Evolutionary conservation across 37 sponge, comb jelly and placozoan species (phyloP), one percentile per base, ranked within the genome.

Genomic region (Tethya wilhelma): DNA sequence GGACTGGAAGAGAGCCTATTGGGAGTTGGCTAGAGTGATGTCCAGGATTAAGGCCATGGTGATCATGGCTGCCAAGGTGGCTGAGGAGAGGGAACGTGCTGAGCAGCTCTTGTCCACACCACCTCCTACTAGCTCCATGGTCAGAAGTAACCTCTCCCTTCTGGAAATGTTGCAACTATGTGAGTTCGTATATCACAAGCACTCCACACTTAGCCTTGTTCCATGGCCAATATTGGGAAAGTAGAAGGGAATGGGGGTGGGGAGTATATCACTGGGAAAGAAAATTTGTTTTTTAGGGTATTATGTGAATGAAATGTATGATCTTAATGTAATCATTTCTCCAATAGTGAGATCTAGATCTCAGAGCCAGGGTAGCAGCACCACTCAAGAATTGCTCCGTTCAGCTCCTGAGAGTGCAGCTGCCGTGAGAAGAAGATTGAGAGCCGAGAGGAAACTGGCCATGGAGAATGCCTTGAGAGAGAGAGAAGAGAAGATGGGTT

Each of bases 1-100:
- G 49, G 93, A 93, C 63, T 93, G 93, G 93, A 88, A 88, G 72
- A 75, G 63, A 40, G 79, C 83, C 22, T 93, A 77, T 60, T 77
- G 62, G 38, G 82, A 88, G 25, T 57, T 93, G 40, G 45, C 14
- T 32, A 59, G 32, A 14, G 55, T 86, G 25, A 64, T 83, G 26
- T 23, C 49, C 19, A 71, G 44, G 34, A 64, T 91, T 32, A 91
- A 86, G 83, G 64, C 41, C 6, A 57, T 91, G 30, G 79, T 86
- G 22, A 33, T 90, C 46, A 78, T 84, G 44, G 38, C 76, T 73
- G 82, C 75, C 65, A 53, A 56, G 32, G 32, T 66, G 6, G 41
- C 56, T 5, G 29, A 59, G 38, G 40, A 75, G 57, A 26, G 8
- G 29, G 60, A 58, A 7, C 7, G 5, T 17, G 4, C 19, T 14